Conservation (phyloP, 1,140 invertebrate genomes). For the Drosophila lacteicornis region DNA sequence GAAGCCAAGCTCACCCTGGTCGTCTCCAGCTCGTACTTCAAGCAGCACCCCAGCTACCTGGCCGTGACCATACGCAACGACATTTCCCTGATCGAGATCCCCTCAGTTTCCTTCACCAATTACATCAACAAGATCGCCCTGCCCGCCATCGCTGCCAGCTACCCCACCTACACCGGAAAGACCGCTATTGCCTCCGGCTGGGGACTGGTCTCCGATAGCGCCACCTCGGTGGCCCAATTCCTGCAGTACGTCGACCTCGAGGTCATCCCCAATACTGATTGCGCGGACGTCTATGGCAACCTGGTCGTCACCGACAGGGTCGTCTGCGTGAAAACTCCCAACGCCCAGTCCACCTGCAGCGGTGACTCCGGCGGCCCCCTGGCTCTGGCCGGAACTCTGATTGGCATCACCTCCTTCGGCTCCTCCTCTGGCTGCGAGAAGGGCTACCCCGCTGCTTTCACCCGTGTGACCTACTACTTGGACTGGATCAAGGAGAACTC, state of each 20-base stretch:
- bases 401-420: constrained; percentile 87
- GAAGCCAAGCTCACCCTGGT: constrained; percentile 23
- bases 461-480: constrained; percentile 86
- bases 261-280: constrained; percentile 6
- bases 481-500: constrained; percentile 86
- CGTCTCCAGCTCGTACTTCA: constrained; percentile 40
- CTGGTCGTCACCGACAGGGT: constrained; percentile 11
- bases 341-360: constrained; percentile 70
- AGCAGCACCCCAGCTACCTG: constrained; percentile 54
- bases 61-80: constrained; percentile 55
- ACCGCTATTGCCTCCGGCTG: constrained; percentile 64
- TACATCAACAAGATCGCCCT: constrained; percentile 43
- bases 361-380: constrained; percentile 87
- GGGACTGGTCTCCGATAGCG: constrained; percentile 50
- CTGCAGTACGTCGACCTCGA: constrained; percentile 43
- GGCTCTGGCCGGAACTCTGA: constrained; percentile 74
- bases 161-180: constrained; percentile 60
- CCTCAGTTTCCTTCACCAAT: neutral
- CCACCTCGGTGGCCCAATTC: constrained; percentile 17
- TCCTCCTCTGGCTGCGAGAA: constrained; percentile 85
- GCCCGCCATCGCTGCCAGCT: constrained; percentile 44
- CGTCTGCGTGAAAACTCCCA: constrained; percentile 55
- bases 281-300: constrained; percentile 26
- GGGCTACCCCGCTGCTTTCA: constrained; percentile 86
- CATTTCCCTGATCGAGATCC: constrained; percentile 59